phyloP scores from a whole-genome alignment of 2,113 vertebrate genomes.

The Ageneiosus marmoratus region DNA sequence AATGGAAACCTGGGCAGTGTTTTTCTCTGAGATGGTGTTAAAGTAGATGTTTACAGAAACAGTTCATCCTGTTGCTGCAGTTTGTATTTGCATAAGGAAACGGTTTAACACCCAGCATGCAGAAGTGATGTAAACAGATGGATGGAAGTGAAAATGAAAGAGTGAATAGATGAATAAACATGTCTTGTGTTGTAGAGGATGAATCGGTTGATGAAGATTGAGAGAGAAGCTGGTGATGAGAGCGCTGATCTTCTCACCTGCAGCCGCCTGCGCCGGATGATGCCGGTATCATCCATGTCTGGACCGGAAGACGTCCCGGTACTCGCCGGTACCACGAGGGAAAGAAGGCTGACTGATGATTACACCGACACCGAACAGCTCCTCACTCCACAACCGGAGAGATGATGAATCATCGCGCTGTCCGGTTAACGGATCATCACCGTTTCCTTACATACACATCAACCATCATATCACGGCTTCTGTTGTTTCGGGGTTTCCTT shows the following conservation, averaged over 20 bases:
- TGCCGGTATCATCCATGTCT: constrained; percentile 78
- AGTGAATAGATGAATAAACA: no score
- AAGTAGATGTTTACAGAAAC: no score
- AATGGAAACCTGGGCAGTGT: no score
- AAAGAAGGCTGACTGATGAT: constrained; percentile 21
- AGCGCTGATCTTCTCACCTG: constrained; percentile 69
- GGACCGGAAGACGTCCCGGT: constrained; percentile 26
- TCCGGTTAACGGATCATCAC: neutral
- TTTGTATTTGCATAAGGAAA: neutral
- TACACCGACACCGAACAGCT: neutral
- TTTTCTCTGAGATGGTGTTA: no score
- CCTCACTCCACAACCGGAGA: neutral
- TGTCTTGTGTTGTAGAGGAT: no score
- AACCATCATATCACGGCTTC: neutral
- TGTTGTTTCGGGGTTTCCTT: neutral
- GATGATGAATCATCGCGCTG: neutral
- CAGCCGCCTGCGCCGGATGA: constrained; percentile 76
- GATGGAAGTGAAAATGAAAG: no score
- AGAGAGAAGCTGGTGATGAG: no score
- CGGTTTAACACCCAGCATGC: neutral
- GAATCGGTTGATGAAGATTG: no score
- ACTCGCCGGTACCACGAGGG: neutral
- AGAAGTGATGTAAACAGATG: neutral
- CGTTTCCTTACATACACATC: neutral
- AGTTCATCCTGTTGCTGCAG: neutral